These are phyloP conservation scores for Vanessa atalanta DNA, from an alignment of 1,140 invertebrate genomes.

Conservation along the genomic window DNA sequence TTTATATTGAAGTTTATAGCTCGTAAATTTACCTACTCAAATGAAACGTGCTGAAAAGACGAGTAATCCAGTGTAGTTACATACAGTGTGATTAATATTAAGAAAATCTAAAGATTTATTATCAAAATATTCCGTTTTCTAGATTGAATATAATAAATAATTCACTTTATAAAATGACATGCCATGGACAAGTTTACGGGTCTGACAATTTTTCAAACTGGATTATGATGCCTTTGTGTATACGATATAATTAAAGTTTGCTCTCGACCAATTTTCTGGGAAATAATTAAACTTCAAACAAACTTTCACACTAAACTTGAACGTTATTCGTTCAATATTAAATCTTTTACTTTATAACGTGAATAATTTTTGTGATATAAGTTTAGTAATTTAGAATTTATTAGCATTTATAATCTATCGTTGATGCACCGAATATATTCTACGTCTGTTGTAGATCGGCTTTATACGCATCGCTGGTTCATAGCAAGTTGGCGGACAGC, in stretches of 20 bases:
- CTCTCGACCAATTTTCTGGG: slow-evolving; percentile 49
- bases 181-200: slow-evolving; percentile 22
- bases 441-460: no score
- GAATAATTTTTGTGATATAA: neutral
- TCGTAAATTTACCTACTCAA: no score
- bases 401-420: no score
- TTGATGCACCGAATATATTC: no score
- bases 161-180: slow-evolving; percentile 13
- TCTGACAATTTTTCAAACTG: slow-evolving; percentile 36
- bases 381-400: neutral
- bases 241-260: slow-evolving; percentile 60
- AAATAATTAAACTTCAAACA: slow-evolving; percentile 58
- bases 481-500: no score
- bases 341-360: slow-evolving; percentile 28
- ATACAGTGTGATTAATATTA: no score
- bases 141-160: neutral
- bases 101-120: no score
- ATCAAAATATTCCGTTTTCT: no score
- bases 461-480: no score
- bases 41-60: no score
- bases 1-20: no score
- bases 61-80: no score
- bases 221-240: slow-evolving; percentile 51
- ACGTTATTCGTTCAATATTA: slow-evolving; percentile 40
- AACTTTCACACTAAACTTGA: slow-evolving; percentile 52